Base-by-base conservation (phyloP, 2,113 vertebrate genomes). In the Pundamilia nyererei region DNA sequence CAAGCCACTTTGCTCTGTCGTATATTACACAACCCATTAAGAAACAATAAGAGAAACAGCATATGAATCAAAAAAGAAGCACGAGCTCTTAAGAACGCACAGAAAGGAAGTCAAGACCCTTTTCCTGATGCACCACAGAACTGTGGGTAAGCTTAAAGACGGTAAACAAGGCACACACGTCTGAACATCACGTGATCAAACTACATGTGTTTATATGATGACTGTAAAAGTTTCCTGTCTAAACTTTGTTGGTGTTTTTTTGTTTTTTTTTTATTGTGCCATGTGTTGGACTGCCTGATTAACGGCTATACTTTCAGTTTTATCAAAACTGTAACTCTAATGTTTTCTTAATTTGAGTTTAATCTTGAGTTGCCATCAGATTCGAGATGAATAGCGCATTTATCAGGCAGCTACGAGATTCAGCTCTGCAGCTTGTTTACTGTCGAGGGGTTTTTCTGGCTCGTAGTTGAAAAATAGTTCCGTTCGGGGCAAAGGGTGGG, bases 71-170 rank as follows among this genome's bases (percentile, higher is more conserved):
- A 77, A 68, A 51, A 75, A 75, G 21, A 77, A 51, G 72, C 15
- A 0, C 8, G 1, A 51, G 21, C 9, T 65, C 15, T 15, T n/a
- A 31, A 38, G 26, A 11, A 5, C 26, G 13, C 42, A 12, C 3
- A 7, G 60, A 8, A 45, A 87, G 84, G 68, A 90, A 89, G 55
- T 54, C 21, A 33, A 84, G 80, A 79, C 29, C 85, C 54, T 47
- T 77, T 42, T 70, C 26, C 40, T 8, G n/a, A 10, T 10, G 21
- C 55, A 35, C 62, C 14, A 15, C 68, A 83, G 14, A 77, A 12
- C 62, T 82, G 84, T 2, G 56, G 51, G 40, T 85, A 49, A 81
- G 8, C 21, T 21, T 9, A 40, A 31, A 85, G 24, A 87, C 10
- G 6, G n/a, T 60, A 88, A 86, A 86, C 68, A 80, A 47, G 55